These are phyloP conservation scores for Trichomalopsis sarcophagae DNA, from an alignment of 1,140 invertebrate genomes.

Conservation along the genomic window DNA sequence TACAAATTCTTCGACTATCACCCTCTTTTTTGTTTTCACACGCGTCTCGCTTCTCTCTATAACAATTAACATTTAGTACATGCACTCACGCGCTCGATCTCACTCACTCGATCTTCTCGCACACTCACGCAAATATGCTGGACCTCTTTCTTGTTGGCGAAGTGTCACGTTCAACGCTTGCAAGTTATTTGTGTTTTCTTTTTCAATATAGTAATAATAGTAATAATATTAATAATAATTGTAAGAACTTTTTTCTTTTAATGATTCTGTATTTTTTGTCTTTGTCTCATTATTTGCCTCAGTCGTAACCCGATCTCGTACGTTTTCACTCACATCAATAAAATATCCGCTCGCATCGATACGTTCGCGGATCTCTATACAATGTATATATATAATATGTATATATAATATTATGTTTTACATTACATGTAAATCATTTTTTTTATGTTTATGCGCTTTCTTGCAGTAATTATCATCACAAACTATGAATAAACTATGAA, in stretches of 20 bases:
- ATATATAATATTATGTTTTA: conserved; percentile 46
- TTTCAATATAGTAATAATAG: conserved; percentile 16
- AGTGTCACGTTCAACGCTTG: neutral
- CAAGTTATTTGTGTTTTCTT: conserved; percentile 36
- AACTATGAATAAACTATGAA: conserved; percentile 51
- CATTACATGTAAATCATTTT: conserved; percentile 48
- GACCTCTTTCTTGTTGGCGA: conserved; percentile 23
- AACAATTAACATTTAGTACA: conserved; percentile 61
- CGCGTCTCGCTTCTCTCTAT: conserved; percentile 55
- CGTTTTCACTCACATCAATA: conserved; percentile 56
- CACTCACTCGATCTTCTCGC: conserved; percentile 48
- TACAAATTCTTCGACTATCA: conserved; percentile 60
- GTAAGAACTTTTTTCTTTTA: conserved; percentile 44
- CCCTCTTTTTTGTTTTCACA: conserved; percentile 51
- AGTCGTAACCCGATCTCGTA: conserved; percentile 50
- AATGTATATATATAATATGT: conserved; percentile 51
- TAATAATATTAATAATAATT: conserved; percentile 16
- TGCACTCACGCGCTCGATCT: conserved; percentile 52
- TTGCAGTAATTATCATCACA: conserved; percentile 48
- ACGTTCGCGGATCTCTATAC: conserved; percentile 55
- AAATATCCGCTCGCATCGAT: conserved; percentile 57
- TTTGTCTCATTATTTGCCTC: neutral
- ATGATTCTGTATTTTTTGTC: conserved; percentile 29
- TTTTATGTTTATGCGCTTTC: conserved; percentile 51
- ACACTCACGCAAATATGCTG: conserved; percentile 20